Evolutionary conservation across 1,140 invertebrate species (phyloP).

Genomic region (Danaus melanippus): DNA sequence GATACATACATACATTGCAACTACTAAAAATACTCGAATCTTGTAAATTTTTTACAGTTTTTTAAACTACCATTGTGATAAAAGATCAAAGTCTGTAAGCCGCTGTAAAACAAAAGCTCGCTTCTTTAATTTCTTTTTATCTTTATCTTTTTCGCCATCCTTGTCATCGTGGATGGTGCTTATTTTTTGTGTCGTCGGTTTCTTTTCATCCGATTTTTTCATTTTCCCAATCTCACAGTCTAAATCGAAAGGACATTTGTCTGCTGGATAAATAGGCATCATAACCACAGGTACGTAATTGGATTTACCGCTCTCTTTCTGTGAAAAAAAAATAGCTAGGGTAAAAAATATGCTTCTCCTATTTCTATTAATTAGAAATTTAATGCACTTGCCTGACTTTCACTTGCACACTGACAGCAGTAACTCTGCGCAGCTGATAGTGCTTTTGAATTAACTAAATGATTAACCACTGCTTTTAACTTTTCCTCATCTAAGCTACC

Average conservation of each 20-base stretch:
- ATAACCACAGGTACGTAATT: constrained; percentile 59
- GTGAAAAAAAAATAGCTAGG: not conserved
- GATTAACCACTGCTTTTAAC: constrained; percentile 39
- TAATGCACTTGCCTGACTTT: constrained; percentile 31
- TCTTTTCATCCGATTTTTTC: constrained; percentile 30
- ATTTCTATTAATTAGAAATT: constrained; percentile 3
- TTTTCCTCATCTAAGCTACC: constrained; percentile 39
- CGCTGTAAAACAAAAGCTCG: constrained; percentile 49
- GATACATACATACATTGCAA: too few species aligned
- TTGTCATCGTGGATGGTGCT: not conserved
- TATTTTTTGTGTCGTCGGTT: constrained; percentile 28
- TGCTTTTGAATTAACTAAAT: constrained; percentile 45
- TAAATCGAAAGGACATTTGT: constrained; percentile 53
- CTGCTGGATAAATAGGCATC: constrained; percentile 53
- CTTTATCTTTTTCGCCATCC: constrained; percentile 25
- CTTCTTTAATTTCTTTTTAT: constrained; percentile 45
- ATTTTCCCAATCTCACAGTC: constrained; percentile 48
- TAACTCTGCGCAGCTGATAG: constrained; percentile 56
- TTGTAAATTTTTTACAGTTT: not conserved
- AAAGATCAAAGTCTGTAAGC: constrained; percentile 53
- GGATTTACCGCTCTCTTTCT: constrained; percentile 30
- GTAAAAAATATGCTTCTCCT: not conserved
- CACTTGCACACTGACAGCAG: constrained; percentile 45
- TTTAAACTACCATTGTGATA: constrained; percentile 50
- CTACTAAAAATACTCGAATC: too few species aligned